Evolutionary conservation across 1,140 invertebrate species (phyloP).

Genomic region (Brachionus plicatilis): DNA sequence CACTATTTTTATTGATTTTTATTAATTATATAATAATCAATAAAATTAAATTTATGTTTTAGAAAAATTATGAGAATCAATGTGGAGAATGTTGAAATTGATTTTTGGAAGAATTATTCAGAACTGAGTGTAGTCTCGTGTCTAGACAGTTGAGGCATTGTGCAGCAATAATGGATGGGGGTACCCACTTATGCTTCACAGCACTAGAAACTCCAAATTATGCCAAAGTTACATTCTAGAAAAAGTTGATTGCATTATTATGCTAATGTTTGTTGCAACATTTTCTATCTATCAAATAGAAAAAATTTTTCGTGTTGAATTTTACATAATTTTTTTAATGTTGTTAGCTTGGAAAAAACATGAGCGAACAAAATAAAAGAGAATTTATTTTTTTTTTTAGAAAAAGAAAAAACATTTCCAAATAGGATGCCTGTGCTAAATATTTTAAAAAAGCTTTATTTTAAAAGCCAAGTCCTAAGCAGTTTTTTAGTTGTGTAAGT

Average conservation of each 20-base stretch:
- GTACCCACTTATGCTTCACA: not conserved
- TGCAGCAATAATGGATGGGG: not conserved
- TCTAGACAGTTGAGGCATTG: not conserved
- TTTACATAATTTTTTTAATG: conserved; percentile 29
- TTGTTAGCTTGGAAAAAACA: not conserved
- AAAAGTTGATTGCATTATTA: not conserved
- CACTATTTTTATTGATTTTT: not conserved
- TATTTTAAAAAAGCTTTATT: not conserved
- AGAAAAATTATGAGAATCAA: not conserved
- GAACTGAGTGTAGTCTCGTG: not conserved
- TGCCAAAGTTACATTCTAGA: not conserved
- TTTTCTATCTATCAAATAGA: not conserved
- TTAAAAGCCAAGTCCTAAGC: not conserved
- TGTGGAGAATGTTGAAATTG: not conserved
- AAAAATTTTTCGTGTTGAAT: conserved; percentile 21
- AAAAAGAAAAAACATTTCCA: not conserved
- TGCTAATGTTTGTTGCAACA: conserved; percentile 12
- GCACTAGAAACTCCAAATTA: not conserved
- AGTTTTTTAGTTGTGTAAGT: too few species aligned
- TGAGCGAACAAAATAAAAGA: not conserved
- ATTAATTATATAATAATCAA: not conserved
- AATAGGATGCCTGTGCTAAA: not conserved
- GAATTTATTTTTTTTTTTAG: not conserved
- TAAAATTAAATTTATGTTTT: not conserved
- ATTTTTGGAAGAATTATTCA: not conserved